A percentile compares a stretch with the other conserved stretches of the same genome.
Conservation (phyloP, 2,797 vertebrate genomes). For the Knipowitschia caucasica region DNA sequence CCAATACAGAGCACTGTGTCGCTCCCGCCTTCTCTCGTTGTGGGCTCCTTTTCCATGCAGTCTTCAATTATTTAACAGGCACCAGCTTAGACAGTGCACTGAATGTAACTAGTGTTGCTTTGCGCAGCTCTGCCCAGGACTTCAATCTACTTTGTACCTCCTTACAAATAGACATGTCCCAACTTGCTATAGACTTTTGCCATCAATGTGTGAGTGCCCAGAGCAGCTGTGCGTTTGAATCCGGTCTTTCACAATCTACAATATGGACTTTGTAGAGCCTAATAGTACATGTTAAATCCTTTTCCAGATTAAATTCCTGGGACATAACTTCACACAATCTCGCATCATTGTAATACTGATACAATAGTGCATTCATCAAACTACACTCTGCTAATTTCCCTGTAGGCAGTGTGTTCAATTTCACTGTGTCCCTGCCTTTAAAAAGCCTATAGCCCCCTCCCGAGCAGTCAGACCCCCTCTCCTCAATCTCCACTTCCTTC, state of each 20-base stretch:
- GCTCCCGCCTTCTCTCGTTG: constrained; percentile 55
- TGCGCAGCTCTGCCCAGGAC: constrained; percentile 11
- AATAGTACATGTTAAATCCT: constrained; percentile 40
- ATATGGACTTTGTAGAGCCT: not conserved
- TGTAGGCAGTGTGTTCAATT: constrained; percentile 76
- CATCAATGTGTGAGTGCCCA: constrained; percentile 37
- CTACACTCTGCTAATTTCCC: constrained; percentile 77
- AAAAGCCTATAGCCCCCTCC: constrained; percentile 31
- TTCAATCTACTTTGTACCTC: constrained; percentile 19
- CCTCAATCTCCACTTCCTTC: constrained; percentile 55
- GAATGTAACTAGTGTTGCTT: constrained; percentile 43
- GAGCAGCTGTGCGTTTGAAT: constrained; percentile 25
- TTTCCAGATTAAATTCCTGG: constrained; percentile 56
- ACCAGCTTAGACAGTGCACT: constrained; percentile 42
- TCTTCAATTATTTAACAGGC: constrained; percentile 71
- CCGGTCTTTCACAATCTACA: constrained; percentile 27
- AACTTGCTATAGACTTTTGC: constrained; percentile 41
- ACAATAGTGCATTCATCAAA: constrained; percentile 75
- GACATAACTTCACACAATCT: constrained; percentile 55
- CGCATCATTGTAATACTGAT: constrained; percentile 56
- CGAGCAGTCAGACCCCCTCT: not conserved
- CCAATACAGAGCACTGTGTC: constrained; percentile 37
- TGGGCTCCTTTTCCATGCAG: constrained; percentile 38
- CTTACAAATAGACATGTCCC: constrained; percentile 25
- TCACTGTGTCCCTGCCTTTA: constrained; percentile 72